A percentile compares a stretch with the other conserved stretches of the same genome.
These are phyloP conservation scores for Cyprinodon brontotheroides DNA, from an alignment of 2,113 vertebrate genomes.

Conservation along the genomic window DNA sequence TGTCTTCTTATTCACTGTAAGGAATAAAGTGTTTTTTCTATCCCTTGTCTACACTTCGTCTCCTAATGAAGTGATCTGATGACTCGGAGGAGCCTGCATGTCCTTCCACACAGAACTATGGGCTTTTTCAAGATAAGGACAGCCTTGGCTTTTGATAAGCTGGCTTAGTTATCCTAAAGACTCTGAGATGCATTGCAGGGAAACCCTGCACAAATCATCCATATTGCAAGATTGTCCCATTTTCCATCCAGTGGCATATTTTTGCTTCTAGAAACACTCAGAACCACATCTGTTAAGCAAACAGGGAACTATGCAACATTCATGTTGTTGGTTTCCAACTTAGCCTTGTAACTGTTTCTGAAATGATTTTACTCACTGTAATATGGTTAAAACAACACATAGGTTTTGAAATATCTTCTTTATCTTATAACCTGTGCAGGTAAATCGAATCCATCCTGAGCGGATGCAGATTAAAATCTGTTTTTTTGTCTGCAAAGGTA, in stretches of 20 bases:
- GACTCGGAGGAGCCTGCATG: constrained; percentile 2
- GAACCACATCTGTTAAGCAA: neutral
- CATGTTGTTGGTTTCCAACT: neutral
- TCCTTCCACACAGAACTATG: constrained; percentile 6
- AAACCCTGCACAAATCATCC: neutral
- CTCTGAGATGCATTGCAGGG: too few relatives aligned
- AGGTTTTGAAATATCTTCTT: neutral
- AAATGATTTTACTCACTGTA: neutral
- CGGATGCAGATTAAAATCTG: neutral
- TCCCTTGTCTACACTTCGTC: constrained; percentile 10
- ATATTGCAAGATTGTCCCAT: neutral
- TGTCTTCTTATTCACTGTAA: neutral
- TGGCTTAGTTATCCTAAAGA: neutral
- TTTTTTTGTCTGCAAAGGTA: neutral
- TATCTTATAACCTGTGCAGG: neutral
- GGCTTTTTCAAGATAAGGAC: neutral
- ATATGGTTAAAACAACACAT: neutral
- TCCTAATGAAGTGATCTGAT: constrained; percentile 32
- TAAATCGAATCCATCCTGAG: too few relatives aligned
- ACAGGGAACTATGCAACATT: neutral
- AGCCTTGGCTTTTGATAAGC: neutral
- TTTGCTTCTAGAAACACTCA: neutral
- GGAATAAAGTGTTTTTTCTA: neutral
- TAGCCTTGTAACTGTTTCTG: neutral
- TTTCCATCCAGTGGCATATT: neutral